A percentile compares a stretch with the other conserved stretches of the same genome.
phyloP scores from a whole-genome alignment of 2,113 vertebrate species.

The Prietella phreatophila region DNA sequence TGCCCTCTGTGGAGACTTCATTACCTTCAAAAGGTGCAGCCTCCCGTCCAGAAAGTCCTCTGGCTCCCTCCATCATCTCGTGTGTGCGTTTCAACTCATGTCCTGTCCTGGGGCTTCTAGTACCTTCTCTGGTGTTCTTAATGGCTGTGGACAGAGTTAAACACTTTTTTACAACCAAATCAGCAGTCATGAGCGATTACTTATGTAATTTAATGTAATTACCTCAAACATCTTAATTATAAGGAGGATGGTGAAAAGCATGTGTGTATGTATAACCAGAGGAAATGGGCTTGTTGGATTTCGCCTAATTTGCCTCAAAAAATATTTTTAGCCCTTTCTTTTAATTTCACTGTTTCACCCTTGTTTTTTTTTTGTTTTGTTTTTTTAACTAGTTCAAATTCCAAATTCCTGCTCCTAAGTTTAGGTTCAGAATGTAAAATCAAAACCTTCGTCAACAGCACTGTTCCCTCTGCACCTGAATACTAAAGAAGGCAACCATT shows the following conservation, averaged over 20 bases:
- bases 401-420: neutral
- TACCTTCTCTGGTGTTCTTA: slow-evolving; percentile 93
- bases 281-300: neutral
- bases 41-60: slow-evolving; percentile 82
- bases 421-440: neutral
- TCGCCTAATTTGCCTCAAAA: neutral
- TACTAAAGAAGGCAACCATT: neutral
- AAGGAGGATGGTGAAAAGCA: neutral
- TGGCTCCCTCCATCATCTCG: slow-evolving; percentile 89
- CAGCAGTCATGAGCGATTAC: neutral
- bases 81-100: slow-evolving; percentile 91
- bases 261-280: neutral
- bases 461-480: neutral
- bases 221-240: neutral
- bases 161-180: neutral
- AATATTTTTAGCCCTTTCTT: neutral
- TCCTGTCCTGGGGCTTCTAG: slow-evolving; percentile 87
- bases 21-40: slow-evolving; percentile 88
- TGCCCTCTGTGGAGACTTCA: neutral
- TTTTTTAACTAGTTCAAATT: neutral
- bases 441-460: neutral
- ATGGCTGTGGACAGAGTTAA: slow-evolving; percentile 75
- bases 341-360: neutral
- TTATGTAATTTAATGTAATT: neutral
- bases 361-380: neutral